Evolutionary conservation across 2,888 invertebrate species (phyloP).

Genomic region (Perizoma flavofasciatum): DNA sequence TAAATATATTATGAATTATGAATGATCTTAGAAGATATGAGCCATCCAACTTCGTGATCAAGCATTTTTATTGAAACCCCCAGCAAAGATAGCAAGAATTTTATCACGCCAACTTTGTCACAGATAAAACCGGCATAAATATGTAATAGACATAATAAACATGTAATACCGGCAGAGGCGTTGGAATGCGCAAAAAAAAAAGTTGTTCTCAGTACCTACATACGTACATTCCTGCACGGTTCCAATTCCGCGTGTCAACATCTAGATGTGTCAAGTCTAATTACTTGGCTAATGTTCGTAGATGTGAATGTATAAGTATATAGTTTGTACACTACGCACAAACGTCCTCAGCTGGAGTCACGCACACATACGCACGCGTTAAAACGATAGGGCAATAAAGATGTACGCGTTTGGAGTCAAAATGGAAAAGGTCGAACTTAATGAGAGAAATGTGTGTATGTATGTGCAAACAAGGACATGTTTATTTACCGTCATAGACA

Average conservation of each 20-base stretch:
- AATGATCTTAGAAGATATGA: too few relatives aligned
- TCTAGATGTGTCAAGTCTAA: slow-evolving; percentile 40
- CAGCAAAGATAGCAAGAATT: too few relatives aligned
- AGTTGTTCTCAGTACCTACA: slow-evolving; percentile 5
- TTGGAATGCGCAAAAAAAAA: slow-evolving; percentile 5
- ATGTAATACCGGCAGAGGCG: slow-evolving; percentile 1
- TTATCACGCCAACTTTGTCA: too few relatives aligned
- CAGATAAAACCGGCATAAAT: slow-evolving; percentile 4
- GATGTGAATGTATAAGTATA: slow-evolving; percentile 30
- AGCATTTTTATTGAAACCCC: too few relatives aligned
- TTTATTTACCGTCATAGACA: too few relatives aligned
- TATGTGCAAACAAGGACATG: too few relatives aligned
- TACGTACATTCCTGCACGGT: slow-evolving; percentile 31
- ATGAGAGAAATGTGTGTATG: too few relatives aligned
- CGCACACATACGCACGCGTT: slow-evolving; percentile 4
- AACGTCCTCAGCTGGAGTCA: background rate
- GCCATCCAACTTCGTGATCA: too few relatives aligned
- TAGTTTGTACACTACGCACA: slow-evolving; percentile 2
- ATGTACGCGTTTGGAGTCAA: too few relatives aligned
- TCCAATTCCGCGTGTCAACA: slow-evolving; percentile 41
- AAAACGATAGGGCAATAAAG: too few relatives aligned
- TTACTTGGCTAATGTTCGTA: slow-evolving; percentile 44
- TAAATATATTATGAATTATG: too few relatives aligned
- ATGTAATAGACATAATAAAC: slow-evolving; percentile 1
- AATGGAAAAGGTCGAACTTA: too few relatives aligned